Percentiles rank a stretch among this genome's conserved stretches.
Conservation (phyloP, 1,140 invertebrate species). For the Ridgeia piscesae region DNA sequence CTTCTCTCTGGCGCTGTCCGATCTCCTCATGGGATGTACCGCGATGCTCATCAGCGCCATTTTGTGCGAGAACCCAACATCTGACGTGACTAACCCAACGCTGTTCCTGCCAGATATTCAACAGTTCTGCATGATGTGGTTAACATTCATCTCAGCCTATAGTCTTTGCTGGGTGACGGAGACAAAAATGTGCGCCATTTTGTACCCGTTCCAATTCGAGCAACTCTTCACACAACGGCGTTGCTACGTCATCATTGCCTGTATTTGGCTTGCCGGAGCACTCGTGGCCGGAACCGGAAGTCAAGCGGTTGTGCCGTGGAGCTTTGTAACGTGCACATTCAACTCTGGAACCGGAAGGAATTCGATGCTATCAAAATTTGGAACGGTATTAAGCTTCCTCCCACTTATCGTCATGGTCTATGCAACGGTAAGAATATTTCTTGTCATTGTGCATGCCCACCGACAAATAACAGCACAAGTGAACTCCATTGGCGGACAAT, state of each 20-base stretch:
- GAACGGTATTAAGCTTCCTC: background rate
- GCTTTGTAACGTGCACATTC: background rate
- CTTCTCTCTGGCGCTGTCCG: background rate
- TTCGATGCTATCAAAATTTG: background rate
- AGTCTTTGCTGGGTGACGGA: background rate
- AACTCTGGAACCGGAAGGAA: background rate
- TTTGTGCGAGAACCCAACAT: background rate
- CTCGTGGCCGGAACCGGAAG: background rate
- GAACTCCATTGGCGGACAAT: background rate
- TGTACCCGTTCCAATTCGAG: background rate
- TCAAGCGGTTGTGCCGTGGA: background rate
- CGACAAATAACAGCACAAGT: background rate
- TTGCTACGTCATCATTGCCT: background rate
- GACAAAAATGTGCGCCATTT: background rate
- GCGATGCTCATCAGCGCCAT: background rate
- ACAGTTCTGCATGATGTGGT: background rate
- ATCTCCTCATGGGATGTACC: background rate
- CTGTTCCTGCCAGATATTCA: background rate
- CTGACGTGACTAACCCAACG: background rate
- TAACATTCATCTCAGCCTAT: background rate
- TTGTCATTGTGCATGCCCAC: background rate
- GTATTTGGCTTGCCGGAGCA: background rate
- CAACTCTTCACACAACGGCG: background rate
- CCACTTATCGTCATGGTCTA: background rate
- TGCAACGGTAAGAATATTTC: background rate